Evolutionary conservation across 1,140 invertebrate species (phyloP).

Genomic region (Ceratoteleas bidentatus): DNA sequence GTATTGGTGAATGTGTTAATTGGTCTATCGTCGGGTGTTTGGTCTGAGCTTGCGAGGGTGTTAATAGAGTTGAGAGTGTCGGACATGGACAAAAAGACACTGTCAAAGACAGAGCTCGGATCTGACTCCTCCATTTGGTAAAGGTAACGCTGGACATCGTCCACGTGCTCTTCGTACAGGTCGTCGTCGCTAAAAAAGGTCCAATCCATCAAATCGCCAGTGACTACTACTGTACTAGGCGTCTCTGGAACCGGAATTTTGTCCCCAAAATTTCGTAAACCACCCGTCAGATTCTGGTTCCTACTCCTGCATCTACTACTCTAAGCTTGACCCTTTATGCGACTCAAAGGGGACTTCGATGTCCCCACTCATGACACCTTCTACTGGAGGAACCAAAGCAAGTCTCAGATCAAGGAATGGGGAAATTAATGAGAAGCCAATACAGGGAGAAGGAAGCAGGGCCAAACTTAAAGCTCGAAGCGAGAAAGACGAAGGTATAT

Average conservation of each 20-base stretch:
- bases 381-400: not conserved
- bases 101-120: constrained; percentile 79
- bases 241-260: not conserved
- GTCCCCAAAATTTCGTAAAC: too few relatives aligned
- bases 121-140: constrained; percentile 76
- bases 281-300: too few relatives aligned
- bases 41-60: constrained; percentile 80
- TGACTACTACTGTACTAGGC: constrained; percentile 10
- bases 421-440: constrained; percentile 17
- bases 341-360: too few relatives aligned
- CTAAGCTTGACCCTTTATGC: too few relatives aligned
- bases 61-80: constrained; percentile 81
- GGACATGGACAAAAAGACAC: constrained; percentile 81
- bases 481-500: constrained; percentile 10
- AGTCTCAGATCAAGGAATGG: not conserved
- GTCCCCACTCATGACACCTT: too few relatives aligned
- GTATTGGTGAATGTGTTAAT: constrained; percentile 77
- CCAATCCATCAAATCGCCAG: constrained; percentile 65
- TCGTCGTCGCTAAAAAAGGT: constrained; percentile 78
- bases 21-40: constrained; percentile 80
- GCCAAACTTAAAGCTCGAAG: constrained; percentile 23
- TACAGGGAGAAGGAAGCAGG: constrained; percentile 35
- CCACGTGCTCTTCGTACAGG: constrained; percentile 67
- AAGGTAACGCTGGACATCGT: constrained; percentile 72
- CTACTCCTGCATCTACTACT: too few relatives aligned